Evolutionary conservation across 2,797 vertebrate genomes (phyloP), one percentile per base, ranked within the genome.

Genomic region (Typhlichthys subterraneus): DNA sequence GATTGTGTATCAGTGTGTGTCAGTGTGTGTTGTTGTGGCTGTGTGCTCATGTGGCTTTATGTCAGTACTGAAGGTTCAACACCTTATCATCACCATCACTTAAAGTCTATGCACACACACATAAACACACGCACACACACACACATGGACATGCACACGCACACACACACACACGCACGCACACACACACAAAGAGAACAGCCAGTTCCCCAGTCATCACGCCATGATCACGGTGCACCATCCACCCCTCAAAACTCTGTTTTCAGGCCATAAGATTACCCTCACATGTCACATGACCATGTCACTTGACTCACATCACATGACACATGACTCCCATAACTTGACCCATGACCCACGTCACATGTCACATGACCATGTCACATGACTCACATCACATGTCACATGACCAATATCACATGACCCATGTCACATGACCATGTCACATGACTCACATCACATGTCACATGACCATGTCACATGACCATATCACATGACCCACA

Each of bases 41-140:
- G 83, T 89, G 91, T 62, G 82, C 88, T 89, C 92, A 93, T 87
- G 89, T 93, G 76, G 93, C 82, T 91, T 78, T 91, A 89, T 91
- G 87, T 88, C 89, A 93, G 87, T 87, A 89, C 84, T 88, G 84
- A 90, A 89, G 83, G 65, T 73, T 52, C 5, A 13, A 17, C n/a
- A 61, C 45, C 8, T 12, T 23, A 23, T 23, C 4, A n/a, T 12
- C 33, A 56, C n/a, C 8, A 6, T 8, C 48, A 58, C 45, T 29
- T 53, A 33, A 10, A 45, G 33, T 31, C 62, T 13, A 33, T 45
- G 15, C 52, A 33, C 3, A 3, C 23, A 59, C 45, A 80, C 81
- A 83, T 81, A 89, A 86, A 84, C 45, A 15, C 57, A 38, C 42
- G 13, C 11, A 38, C 38, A 14, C 13, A 61, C 69, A 59, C 19